These are phyloP conservation scores for Drosophila dives DNA, from an alignment of 2,888 invertebrate species.

Conservation along the genomic window DNA sequence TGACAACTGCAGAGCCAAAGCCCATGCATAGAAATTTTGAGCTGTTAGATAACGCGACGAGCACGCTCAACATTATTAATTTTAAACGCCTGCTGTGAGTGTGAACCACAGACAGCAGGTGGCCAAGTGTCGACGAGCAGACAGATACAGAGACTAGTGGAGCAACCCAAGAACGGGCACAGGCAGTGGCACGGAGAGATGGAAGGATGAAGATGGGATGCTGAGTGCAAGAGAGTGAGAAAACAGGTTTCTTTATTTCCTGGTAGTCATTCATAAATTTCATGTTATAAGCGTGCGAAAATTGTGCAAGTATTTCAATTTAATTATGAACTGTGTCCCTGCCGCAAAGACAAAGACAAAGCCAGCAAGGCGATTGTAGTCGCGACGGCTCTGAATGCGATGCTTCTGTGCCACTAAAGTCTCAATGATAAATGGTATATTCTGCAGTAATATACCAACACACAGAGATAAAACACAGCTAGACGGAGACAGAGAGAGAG, in stretches of 20 bases:
- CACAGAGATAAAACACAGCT: slow-evolving; percentile 7
- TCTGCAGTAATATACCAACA: slow-evolving; percentile 18
- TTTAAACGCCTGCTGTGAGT: slow-evolving; percentile 73
- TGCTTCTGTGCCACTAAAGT: slow-evolving; percentile 57
- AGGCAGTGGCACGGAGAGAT: neutral
- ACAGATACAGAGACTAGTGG: neutral
- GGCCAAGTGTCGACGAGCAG: slow-evolving; percentile 32
- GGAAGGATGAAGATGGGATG: neutral
- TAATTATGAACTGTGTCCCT: slow-evolving; percentile 74
- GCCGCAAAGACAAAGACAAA: slow-evolving; percentile 52
- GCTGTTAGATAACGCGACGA: slow-evolving; percentile 36
- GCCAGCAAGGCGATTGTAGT: slow-evolving; percentile 26
- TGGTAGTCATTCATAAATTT: slow-evolving; percentile 72
- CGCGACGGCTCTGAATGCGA: slow-evolving; percentile 35
- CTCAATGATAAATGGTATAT: slow-evolving; percentile 68
- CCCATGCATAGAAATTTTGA: slow-evolving; percentile 51
- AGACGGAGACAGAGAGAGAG: neutral
- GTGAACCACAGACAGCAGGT: slow-evolving; percentile 64
- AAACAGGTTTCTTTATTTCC: slow-evolving; percentile 41
- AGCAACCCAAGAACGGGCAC: neutral
- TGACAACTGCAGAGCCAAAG: slow-evolving; percentile 21
- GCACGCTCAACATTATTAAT: slow-evolving; percentile 71
- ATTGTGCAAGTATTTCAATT: slow-evolving; percentile 76
- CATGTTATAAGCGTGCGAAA: slow-evolving; percentile 72
- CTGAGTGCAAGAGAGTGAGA: neutral